These are phyloP conservation scores for Phengaris arion DNA, from an alignment of 2,888 invertebrate species.

Conservation along the genomic window DNA sequence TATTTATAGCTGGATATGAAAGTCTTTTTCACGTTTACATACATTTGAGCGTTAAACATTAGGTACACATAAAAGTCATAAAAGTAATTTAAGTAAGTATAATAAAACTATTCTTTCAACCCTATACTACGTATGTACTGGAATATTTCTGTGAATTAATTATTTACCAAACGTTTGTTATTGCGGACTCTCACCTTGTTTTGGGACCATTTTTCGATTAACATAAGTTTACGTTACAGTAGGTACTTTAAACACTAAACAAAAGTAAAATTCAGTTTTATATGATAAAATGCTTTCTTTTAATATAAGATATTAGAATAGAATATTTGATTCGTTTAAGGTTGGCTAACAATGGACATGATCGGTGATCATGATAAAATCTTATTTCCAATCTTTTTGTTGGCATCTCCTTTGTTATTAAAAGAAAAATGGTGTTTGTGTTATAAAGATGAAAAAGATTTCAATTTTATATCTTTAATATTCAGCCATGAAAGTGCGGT, in stretches of 20 bases:
- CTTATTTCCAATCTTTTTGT: neutral
- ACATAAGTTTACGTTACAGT: neutral
- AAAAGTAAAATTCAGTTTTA: neutral
- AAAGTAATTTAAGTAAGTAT: neutral
- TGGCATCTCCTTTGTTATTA: neutral
- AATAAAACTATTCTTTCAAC: neutral
- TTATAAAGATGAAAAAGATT: neutral
- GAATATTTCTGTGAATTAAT: neutral
- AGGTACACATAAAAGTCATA: neutral
- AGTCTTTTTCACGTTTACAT: neutral
- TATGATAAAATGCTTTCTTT: neutral
- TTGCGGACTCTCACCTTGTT: neutral
- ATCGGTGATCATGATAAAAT: too few relatives aligned
- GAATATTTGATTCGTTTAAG: too few relatives aligned
- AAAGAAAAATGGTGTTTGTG: neutral
- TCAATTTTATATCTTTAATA: neutral
- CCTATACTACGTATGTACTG: neutral
- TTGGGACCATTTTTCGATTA: neutral
- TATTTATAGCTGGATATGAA: slow-evolving; percentile 2
- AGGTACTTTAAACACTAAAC: neutral
- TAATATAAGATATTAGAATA: neutral
- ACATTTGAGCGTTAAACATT: neutral
- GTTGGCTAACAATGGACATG: too few relatives aligned
- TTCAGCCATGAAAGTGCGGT: slow-evolving; percentile 15
- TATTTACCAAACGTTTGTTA: neutral